A percentile compares a stretch with the other conserved stretches of the same genome.
Evolutionary conservation across 2,888 invertebrate genomes (phyloP).

Genomic region (Pseudolycoriella hygida): DNA sequence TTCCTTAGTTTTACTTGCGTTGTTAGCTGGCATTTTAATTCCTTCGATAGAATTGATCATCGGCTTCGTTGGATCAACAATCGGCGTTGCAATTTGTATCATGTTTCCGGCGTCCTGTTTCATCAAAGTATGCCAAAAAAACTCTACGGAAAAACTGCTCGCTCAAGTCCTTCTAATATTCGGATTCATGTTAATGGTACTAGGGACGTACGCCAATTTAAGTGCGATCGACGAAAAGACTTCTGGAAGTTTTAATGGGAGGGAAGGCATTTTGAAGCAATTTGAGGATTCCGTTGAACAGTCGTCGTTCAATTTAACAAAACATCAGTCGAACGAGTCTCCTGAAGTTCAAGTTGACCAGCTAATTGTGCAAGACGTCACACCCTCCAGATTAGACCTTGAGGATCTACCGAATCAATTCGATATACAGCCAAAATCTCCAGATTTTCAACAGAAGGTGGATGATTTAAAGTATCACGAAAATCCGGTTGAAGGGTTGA

Average conservation of each 20-base stretch:
- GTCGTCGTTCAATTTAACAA: no score
- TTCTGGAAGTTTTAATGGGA: constrained; percentile 17
- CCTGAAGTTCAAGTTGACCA: no score
- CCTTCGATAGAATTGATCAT: constrained; percentile 91
- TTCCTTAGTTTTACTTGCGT: constrained; percentile 53
- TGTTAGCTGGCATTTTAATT: constrained; percentile 66
- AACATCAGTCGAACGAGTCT: no score
- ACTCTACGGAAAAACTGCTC: constrained; percentile 62
- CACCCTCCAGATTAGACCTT: no score
- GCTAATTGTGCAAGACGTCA: no score
- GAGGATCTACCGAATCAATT: no score
- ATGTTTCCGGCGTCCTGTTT: constrained; percentile 87
- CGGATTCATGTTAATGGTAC: constrained; percentile 73
- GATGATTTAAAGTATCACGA: no score
- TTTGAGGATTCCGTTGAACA: no score
- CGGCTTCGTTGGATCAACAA: constrained; percentile 86
- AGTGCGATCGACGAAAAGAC: constrained; percentile 49
- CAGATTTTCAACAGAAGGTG: no score
- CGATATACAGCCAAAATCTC: no score
- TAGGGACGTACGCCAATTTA: constrained; percentile 80
- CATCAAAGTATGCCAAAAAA: constrained; percentile 63
- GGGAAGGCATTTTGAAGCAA: constrained; percentile 6
- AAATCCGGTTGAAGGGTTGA: no score
- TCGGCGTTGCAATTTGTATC: constrained; percentile 83
- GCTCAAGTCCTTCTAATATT: constrained; percentile 67